phyloP scores from a whole-genome alignment of 2,797 vertebrate species.

The Lagothrix lagotricha region DNA sequence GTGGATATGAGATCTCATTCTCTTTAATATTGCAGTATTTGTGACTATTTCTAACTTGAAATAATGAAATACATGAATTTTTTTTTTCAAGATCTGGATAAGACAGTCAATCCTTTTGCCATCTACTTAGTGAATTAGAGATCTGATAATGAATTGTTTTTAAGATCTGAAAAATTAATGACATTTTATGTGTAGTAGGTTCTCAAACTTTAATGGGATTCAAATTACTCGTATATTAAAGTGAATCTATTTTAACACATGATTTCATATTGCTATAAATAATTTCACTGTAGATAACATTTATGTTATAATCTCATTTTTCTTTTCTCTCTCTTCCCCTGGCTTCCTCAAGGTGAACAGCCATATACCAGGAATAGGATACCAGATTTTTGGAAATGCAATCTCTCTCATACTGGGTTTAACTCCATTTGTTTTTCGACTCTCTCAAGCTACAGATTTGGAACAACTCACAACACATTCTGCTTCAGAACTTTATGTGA shows the following conservation, averaged over 20 bases:
- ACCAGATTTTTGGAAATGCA: constrained; percentile 97
- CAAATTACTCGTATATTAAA: constrained; percentile 41
- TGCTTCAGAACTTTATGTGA: constrained; percentile 90
- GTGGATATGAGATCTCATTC: not conserved
- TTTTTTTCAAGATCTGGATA: not conserved
- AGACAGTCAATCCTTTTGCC: not conserved
- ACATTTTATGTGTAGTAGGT: not conserved
- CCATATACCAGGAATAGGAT: constrained; percentile 95
- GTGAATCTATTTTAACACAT: constrained; percentile 11
- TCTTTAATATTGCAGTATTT: constrained; percentile 37
- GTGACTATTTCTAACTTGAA: constrained; percentile 53
- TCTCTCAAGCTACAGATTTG: constrained; percentile 93
- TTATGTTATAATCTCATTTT: not conserved
- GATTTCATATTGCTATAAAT: constrained; percentile 15
- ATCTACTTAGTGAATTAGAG: constrained; percentile 13
- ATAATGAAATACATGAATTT: constrained; percentile 1
- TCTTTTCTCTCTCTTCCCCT: not conserved
- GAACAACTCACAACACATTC: constrained; percentile 93
- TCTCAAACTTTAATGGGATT: constrained; percentile 6
- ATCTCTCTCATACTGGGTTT: constrained; percentile 93
- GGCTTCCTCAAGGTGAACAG: constrained; percentile 91
- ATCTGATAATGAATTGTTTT: constrained; percentile 33
- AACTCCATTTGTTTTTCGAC: constrained; percentile 93
- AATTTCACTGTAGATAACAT: constrained; percentile 19
- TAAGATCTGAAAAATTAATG: constrained; percentile 26